Evolutionary conservation across 2,113 vertebrate species (phyloP), one percentile per base, ranked within the genome.

Genomic region (Tretioscincus oriximinensis): DNA sequence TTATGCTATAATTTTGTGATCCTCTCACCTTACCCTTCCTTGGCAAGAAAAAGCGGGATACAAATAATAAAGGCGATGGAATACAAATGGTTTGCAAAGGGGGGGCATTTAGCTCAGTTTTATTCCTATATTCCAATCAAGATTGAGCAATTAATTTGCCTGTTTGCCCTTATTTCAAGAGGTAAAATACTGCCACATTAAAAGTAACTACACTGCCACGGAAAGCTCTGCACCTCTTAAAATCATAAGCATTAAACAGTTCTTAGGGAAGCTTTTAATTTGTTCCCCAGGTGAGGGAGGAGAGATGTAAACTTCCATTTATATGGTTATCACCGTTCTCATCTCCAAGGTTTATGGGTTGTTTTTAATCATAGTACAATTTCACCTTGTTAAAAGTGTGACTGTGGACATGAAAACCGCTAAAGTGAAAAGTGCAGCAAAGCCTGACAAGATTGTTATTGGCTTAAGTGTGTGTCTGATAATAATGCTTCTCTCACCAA

Each of bases 331-430:
- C 31, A 65, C 81, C 81, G 26, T 77, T 41, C 83, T 85, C 78
- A 68, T 76, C 80, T 60, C 73, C 79, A 47, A 35, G 58, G 81
- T 75, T 90, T 84, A 29, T 63, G 80, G 78, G 49, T n/a, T 89
- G 22, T 73, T 90, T 91, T 89, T 80, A 80, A 90, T 86, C 71
- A 45, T 1, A 16, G 14, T 70, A 82, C 60, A 85, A 85, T 54
- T 24, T 70, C 78, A 80, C 45, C 58, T 68, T 81, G 29, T 81
- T 84, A 51, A 85, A 90, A 89, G 47, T 29, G 70, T 41, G 88
- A 77, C 47, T 73, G 45, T 69, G 78, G 73, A 80, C 29, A 14
- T 0, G 2, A 54, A 82, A 73, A 54, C 73, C 67, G 26, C 26
- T 73, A 68, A 87, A 78, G 73, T 16, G 54, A 81, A 81, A 16